Evolutionary conservation across 1,140 invertebrate genomes (phyloP).

Genomic region (Drosophila rhopaloa): DNA sequence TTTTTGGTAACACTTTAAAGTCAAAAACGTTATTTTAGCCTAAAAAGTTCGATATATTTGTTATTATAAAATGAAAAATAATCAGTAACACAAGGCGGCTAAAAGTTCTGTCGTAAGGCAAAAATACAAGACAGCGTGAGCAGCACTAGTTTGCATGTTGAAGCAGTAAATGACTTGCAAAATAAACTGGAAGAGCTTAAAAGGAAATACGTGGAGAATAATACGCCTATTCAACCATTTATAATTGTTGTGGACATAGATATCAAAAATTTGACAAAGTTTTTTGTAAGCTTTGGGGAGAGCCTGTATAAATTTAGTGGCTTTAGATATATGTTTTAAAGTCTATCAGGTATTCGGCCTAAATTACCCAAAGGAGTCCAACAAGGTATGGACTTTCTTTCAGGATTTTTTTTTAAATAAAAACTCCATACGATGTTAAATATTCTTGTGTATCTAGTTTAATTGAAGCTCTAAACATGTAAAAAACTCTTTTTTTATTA

Average conservation of each 20-base stretch:
- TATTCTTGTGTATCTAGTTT: no score
- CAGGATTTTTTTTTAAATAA: no score
- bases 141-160: neutral
- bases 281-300: neutral
- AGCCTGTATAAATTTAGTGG: neutral
- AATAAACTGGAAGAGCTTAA: neutral
- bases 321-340: neutral
- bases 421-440: no score
- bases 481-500: no score
- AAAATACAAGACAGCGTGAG: neutral
- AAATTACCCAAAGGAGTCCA: no score
- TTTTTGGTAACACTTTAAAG: no score
- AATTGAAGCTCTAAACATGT: no score
- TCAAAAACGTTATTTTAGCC: no score
- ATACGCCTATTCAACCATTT: conserved; percentile 1
- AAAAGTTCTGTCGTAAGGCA: neutral
- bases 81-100: neutral
- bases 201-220: no score
- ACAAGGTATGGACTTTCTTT: no score
- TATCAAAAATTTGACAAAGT: neutral
- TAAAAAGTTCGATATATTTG: neutral
- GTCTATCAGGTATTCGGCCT: neutral
- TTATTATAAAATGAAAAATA: no score
- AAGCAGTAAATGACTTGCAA: no score
- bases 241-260: neutral